Conservation (phyloP, 2,888 invertebrate species). For the Balanococcus diminutus region DNA sequence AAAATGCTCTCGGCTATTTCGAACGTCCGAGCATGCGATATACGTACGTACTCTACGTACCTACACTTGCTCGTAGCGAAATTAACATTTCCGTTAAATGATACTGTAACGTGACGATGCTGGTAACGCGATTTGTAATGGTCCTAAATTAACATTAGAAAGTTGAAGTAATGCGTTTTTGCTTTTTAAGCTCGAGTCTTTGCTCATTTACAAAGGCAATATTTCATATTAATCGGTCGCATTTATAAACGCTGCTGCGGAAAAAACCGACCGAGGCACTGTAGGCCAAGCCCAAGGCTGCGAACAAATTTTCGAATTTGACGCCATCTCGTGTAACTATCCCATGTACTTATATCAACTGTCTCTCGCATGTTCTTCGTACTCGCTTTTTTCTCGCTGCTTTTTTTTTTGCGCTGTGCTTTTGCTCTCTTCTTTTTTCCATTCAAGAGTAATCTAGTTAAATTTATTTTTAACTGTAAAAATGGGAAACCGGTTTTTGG, state of each 20-base stretch:
- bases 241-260: slow-evolving; percentile 21
- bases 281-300: background rate
- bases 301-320: slow-evolving; percentile 27
- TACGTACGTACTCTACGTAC: no score
- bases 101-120: slow-evolving; percentile 44
- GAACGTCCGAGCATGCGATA: slow-evolving; percentile 24
- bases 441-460: slow-evolving; percentile 40
- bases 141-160: slow-evolving; percentile 49
- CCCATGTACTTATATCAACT: background rate
- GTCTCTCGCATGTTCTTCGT: background rate
- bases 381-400: background rate
- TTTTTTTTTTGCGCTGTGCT: background rate
- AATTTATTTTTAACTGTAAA: slow-evolving; percentile 55
- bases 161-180: slow-evolving; percentile 36
- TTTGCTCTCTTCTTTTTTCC: background rate
- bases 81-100: slow-evolving; percentile 49
- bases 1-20: slow-evolving; percentile 5
- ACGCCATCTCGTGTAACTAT: background rate
- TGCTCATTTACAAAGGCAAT: slow-evolving; percentile 40
- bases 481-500: slow-evolving; percentile 54
- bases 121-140: slow-evolving; percentile 48
- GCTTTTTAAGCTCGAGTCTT: slow-evolving; percentile 36
- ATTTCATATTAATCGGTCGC: slow-evolving; percentile 45
- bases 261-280: background rate
- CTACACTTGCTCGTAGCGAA: slow-evolving; percentile 42